phyloP scores from a whole-genome alignment of 2,113 vertebrate genomes.

The Gavia stellata region DNA sequence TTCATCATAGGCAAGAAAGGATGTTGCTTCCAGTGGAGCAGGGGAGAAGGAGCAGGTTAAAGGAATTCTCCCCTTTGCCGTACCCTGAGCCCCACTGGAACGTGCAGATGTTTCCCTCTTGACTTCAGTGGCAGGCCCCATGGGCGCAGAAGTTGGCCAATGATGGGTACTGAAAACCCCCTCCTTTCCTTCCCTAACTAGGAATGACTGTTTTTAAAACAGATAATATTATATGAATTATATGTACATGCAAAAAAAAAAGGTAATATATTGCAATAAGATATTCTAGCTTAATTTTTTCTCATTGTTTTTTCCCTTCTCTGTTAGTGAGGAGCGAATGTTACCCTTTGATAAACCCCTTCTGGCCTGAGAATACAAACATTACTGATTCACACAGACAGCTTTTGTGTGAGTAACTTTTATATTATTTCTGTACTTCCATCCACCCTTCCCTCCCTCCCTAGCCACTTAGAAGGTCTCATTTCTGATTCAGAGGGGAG shows the following conservation, averaged over 20 bases:
- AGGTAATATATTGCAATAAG: not conserved
- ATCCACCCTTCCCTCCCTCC: not conserved
- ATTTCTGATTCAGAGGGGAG: not conserved
- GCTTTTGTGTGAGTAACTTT: conserved; percentile 77
- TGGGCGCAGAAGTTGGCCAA: not conserved
- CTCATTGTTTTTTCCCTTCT: not conserved
- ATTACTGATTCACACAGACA: conserved; percentile 77
- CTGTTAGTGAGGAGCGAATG: conserved; percentile 73
- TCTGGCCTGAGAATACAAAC: conserved; percentile 73
- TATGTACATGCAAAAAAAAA: not conserved
- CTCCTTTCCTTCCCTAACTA: not conserved
- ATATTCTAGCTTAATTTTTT: not conserved
- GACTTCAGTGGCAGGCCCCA: not conserved
- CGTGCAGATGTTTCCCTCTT: not conserved
- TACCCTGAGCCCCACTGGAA: not conserved
- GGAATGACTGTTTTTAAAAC: not conserved
- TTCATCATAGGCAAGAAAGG: not conserved
- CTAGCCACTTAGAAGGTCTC: not conserved
- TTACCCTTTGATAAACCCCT: conserved; percentile 80
- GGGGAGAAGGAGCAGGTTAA: not conserved
- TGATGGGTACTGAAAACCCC: not conserved
- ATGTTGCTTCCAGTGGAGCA: not conserved
- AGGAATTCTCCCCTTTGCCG: not conserved
- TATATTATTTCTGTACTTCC: not conserved
- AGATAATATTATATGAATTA: not conserved